Evolutionary conservation across 2,888 invertebrate genomes (phyloP), one percentile per base, ranked within the genome.

Genomic region (Zhengitettix transpicula): DNA sequence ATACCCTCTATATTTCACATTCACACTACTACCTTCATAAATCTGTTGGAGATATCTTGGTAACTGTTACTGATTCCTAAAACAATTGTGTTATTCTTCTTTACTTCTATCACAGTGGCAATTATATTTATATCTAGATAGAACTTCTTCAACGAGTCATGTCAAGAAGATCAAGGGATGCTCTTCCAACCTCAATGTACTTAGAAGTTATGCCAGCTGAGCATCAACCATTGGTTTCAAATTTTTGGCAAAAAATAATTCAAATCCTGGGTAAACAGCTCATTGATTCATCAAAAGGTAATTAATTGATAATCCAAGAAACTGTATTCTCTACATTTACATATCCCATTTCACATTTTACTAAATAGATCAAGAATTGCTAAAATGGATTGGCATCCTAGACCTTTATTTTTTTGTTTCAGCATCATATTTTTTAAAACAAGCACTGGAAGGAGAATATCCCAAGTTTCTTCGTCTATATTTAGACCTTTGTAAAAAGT

Each of bases 381-480:
- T 28, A 5, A 2, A n/a, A 28, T 28, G 7, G 2, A 2, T 28
- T 28, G 28, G 2, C 28, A 2, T 7, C 7, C 7, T 28, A 28
- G 28, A 7, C 28, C 28, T 28, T 28, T 28, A 54, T 47, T 55
- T 53, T 53, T 47, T 61, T 47, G 28, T 66, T 64, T 55, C 62
- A 71, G 75, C 72, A 28, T 77, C 78, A 0, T 73, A 75, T 40
- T 75, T 77, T 65, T 80, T 91, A 53, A 87, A 85, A 68, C 90
- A 91, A 72, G 85, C 89, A 60, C 78, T 93, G 60, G 92, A 93
- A 73, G 87, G 87, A 60, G 92, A 93, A 70, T 93, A 85, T 72
- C 92, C 92, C 9, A 89, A 86, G 72, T 76, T 93, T 51, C 74
- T 93, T n/a, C 83, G 88, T 68, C 80, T 86, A 65, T 89, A 86